These are phyloP conservation scores for Mythimna albipuncta DNA, from an alignment of 2,888 invertebrate species.

Conservation along the genomic window DNA sequence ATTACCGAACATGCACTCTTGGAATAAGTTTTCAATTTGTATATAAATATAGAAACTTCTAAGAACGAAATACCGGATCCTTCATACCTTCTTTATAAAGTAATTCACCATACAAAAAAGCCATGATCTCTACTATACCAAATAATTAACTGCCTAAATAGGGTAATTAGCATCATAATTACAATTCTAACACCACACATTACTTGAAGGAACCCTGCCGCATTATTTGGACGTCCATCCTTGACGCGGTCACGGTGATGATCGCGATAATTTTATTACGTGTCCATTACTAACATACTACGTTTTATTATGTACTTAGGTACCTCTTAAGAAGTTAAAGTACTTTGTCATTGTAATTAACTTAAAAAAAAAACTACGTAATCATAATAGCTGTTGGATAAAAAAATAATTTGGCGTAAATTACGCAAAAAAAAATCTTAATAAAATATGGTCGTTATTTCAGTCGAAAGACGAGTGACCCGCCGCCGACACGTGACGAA, in stretches of 20 bases:
- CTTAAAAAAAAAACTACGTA: background rate
- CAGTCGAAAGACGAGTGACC: too few relatives aligned
- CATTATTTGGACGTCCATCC: constrained; percentile 64
- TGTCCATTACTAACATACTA: constrained; percentile 32
- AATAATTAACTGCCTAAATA: constrained; percentile 15
- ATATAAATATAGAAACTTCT: background rate
- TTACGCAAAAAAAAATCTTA: too few relatives aligned
- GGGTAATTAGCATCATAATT: constrained; percentile 43
- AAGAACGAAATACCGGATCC: background rate
- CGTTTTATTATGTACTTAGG: constrained; percentile 23
- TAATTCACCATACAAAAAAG: background rate
- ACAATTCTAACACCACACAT: constrained; percentile 23
- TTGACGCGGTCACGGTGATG: constrained; percentile 66
- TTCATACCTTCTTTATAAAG: background rate
- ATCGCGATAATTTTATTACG: constrained; percentile 59
- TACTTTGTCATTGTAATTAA: constrained; percentile 29
- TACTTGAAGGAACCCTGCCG: constrained; percentile 44
- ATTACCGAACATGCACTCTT: background rate
- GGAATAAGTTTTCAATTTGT: background rate
- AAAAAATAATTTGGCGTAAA: constrained; percentile 3
- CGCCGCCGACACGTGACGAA: too few relatives aligned
- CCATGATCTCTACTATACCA: constrained; percentile 7
- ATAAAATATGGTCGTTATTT: too few relatives aligned
- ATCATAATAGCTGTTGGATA: background rate
- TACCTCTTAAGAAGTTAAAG: constrained; percentile 4